Base-by-base conservation (phyloP, 2,888 invertebrate genomes). In the Meteorus colon region DNA sequence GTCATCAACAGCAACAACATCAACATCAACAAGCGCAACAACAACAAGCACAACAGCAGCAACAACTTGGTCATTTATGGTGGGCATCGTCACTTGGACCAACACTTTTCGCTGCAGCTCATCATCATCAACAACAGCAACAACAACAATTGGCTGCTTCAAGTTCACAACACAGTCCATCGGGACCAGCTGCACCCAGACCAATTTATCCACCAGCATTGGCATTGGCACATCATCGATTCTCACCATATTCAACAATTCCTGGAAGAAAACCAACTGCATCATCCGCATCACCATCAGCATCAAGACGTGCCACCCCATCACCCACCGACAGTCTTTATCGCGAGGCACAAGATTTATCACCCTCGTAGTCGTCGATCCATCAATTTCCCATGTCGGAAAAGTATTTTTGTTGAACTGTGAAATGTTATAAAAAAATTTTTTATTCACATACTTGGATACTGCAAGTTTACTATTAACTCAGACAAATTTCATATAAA, bases 41-140 rank as follows among this genome's bases (percentile, higher is more conserved):
- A 29, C 79, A 79, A 4, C 82, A 82, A 81, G 16, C 81, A 84
- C 86, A 84, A 62, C 84, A 84, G 34, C 86, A 85, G 34, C 86
- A 86, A 51, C 85, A 86, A 69, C 76, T 85, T 74, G 84, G 84
- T 12, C 88, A 89, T 55, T 80, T 89, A 0, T 89, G 89, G 89
- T 89, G 89, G 89, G 88, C 89, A 16, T 88, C 89, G 3, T 89
- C 89, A 3, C 75, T 89, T 60, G 89, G 89, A 0, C 87, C 89
- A 3, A 87, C 88, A 4, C 84, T 92, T 16, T 92, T 92, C 80
- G 91, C 91, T 1, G 91, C 91, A 0, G 91, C 82, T 81, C 91
- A 88, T 68, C 89, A 89, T 73, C 87, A 88, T 2, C 87, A 88
- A 19, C 94, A 94, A 71, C 94, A 94, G 83, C 94, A 94, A 84